phyloP scores from a whole-genome alignment of 2,113 vertebrate genomes.

The Microtus richardsoni region DNA sequence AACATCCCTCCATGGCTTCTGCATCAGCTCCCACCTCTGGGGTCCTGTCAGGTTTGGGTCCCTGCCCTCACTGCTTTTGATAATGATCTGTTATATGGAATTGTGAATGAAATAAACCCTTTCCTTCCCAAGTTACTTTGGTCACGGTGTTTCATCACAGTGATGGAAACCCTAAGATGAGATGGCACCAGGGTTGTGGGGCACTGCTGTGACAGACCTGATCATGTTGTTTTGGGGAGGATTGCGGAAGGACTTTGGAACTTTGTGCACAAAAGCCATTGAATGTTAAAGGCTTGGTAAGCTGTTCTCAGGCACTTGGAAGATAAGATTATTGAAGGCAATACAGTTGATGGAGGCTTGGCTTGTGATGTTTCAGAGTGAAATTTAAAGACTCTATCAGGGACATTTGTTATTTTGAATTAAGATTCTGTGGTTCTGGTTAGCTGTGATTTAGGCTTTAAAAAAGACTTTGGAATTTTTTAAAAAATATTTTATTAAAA shows the following conservation, averaged over 20 bases:
- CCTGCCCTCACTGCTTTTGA: neutral
- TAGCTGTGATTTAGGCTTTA: neutral
- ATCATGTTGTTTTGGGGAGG: neutral
- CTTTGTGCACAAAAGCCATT: neutral
- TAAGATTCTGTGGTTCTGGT: neutral
- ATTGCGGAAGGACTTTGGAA: neutral
- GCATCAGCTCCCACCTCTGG: neutral
- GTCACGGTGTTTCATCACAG: neutral
- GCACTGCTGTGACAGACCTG: neutral
- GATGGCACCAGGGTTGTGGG: neutral
- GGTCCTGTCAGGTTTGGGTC: neutral
- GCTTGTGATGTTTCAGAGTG: neutral
- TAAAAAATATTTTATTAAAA: no score
- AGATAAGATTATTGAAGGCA: neutral
- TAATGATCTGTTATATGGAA: neutral
- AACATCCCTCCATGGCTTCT: neutral
- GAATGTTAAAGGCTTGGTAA: neutral
- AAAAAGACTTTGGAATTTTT: neutral
- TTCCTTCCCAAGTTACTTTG: neutral
- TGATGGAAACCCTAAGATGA: neutral
- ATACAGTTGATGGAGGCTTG: neutral
- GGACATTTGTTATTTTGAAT: neutral
- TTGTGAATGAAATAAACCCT: neutral
- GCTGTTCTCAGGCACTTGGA: neutral
- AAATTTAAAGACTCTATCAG: neutral